phyloP scores from a whole-genome alignment of 2,888 invertebrate genomes.

The Pelosia muscerda region DNA sequence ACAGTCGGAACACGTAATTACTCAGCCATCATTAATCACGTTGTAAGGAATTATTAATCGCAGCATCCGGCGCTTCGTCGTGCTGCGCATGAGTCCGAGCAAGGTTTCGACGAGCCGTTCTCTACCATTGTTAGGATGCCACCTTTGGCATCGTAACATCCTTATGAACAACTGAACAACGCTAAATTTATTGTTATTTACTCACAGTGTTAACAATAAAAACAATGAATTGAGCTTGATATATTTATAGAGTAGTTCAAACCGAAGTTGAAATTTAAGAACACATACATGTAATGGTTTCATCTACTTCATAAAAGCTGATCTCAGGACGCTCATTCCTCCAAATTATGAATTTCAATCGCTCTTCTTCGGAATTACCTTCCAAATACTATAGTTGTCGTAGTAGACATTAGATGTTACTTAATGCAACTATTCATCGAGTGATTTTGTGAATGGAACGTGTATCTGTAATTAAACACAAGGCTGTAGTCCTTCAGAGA shows the following conservation, averaged over 20 bases:
- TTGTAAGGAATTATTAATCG: slow-evolving; percentile 56
- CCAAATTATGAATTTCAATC: too few relatives aligned
- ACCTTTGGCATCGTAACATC: slow-evolving; percentile 11
- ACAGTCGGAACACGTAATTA: slow-evolving; percentile 59
- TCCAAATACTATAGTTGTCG: too few relatives aligned
- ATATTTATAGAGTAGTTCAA: too few relatives aligned
- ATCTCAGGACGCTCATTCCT: too few relatives aligned
- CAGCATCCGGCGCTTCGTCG: slow-evolving; percentile 57
- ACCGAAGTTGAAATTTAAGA: too few relatives aligned
- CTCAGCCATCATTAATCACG: slow-evolving; percentile 63
- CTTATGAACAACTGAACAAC: slow-evolving; percentile 50
- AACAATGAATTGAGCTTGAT: slow-evolving; percentile 15
- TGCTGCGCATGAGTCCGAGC: slow-evolving; percentile 52
- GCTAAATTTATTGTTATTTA: slow-evolving; percentile 40
- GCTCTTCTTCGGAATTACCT: too few relatives aligned
- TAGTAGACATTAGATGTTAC: slow-evolving; percentile 14
- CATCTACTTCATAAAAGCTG: too few relatives aligned
- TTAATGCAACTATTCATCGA: slow-evolving; percentile 34
- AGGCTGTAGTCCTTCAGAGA: slow-evolving; percentile 42
- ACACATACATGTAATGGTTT: too few relatives aligned
- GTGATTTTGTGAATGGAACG: slow-evolving; percentile 28
- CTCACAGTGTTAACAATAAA: slow-evolving; percentile 11
- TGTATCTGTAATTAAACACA: slow-evolving; percentile 50
- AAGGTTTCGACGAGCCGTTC: slow-evolving; percentile 57
- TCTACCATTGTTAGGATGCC: slow-evolving; percentile 57